Percentiles rank a stretch among this genome's conserved stretches.
Conservation (phyloP, 2,797 vertebrate genomes). For the Mastacembelus armatus region DNA sequence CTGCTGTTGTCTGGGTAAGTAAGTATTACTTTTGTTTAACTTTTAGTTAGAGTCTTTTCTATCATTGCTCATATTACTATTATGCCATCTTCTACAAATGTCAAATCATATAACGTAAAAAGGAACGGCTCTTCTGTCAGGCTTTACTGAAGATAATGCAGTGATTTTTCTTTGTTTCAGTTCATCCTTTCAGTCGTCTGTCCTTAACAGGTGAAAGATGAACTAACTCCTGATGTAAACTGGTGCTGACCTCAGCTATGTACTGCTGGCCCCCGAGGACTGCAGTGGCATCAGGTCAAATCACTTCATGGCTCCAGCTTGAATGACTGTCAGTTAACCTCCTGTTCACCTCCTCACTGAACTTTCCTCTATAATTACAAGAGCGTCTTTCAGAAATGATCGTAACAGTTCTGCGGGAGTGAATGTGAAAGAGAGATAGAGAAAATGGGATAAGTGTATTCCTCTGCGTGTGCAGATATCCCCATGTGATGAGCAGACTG, state of each 20-base stretch:
- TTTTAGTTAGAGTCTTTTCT: no score
- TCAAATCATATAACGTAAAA: no score
- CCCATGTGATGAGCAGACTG: background rate
- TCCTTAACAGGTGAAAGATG: no score
- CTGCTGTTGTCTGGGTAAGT: no score
- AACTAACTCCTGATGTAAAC: background rate
- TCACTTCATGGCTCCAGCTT: background rate
- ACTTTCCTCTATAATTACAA: constrained; percentile 11
- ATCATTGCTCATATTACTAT: no score
- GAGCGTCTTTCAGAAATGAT: background rate
- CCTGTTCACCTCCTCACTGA: constrained; percentile 26
- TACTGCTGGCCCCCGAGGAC: constrained; percentile 4
- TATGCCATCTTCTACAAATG: no score
- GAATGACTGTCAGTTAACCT: constrained; percentile 36
- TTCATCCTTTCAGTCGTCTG: no score
- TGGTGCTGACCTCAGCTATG: constrained; percentile 6
- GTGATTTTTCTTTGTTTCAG: no score
- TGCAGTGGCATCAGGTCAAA: constrained; percentile 14
- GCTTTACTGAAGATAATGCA: no score
- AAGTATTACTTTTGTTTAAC: no score
- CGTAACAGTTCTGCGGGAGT: constrained; percentile 6
- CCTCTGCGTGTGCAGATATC: background rate
- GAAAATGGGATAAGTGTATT: background rate
- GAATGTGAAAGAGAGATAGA: no score
- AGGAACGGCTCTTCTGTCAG: no score